Percentiles rank a stretch among this genome's conserved stretches.
Evolutionary conservation across 2,888 invertebrate genomes (phyloP).

Genomic region (Candidula unifasciata): DNA sequence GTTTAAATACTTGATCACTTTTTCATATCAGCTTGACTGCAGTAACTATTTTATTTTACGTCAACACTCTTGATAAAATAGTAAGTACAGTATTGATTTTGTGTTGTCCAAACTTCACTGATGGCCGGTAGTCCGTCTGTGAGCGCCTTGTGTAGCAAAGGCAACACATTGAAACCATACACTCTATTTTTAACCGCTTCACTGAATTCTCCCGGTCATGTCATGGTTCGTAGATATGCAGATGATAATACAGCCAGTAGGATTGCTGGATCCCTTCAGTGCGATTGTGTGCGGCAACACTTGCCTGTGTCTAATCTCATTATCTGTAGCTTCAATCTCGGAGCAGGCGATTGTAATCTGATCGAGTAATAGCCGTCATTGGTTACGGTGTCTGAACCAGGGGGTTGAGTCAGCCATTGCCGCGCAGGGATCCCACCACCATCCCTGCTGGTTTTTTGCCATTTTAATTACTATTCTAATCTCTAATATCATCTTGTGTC

Average conservation of each 20-base stretch:
- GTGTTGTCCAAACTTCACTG: no score
- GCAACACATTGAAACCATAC: no score
- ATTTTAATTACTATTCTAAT: constrained; percentile 16
- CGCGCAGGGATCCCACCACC: neutral
- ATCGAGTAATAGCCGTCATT: neutral
- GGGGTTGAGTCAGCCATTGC: neutral
- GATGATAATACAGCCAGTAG: neutral
- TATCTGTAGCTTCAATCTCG: constrained; percentile 2
- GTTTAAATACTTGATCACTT: no score
- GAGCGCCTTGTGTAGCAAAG: no score
- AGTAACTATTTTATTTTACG: no score
- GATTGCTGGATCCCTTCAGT: neutral
- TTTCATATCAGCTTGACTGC: no score
- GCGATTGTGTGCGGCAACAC: constrained; percentile 2
- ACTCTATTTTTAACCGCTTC: neutral
- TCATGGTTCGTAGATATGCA: constrained; percentile 5
- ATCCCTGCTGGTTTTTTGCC: neutral
- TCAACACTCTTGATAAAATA: no score
- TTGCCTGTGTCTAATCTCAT: constrained; percentile 23
- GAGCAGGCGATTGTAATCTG: constrained; percentile 3
- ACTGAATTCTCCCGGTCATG: constrained; percentile 9
- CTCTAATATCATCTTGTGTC: neutral
- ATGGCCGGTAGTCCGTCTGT: no score
- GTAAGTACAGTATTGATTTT: no score
- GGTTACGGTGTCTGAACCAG: neutral